Conservation (phyloP, 2,113 vertebrate species). For the Aythya baeri region DNA sequence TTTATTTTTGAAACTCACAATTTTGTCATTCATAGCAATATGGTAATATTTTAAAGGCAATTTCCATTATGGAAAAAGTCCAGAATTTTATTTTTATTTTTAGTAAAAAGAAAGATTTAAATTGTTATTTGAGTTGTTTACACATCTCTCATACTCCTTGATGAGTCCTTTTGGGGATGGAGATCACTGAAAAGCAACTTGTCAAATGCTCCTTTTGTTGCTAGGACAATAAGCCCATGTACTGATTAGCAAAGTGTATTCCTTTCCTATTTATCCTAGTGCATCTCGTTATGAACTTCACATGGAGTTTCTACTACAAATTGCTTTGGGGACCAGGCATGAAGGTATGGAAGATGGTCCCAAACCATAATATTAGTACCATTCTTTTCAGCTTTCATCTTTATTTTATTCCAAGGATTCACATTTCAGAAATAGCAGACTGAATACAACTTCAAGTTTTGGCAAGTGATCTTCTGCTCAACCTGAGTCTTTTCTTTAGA, state of each 20-base stretch:
- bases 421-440: background rate
- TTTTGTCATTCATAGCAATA: background rate
- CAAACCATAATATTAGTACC: background rate
- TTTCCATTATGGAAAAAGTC: background rate
- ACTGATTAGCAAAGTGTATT: background rate
- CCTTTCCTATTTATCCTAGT: background rate
- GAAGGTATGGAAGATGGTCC: background rate
- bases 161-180: background rate
- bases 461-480: background rate
- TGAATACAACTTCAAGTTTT: background rate
- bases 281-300: background rate
- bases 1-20: constrained; percentile 36
- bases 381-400: background rate
- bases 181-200: background rate
- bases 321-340: background rate
- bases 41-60: constrained; percentile 19
- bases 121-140: background rate
- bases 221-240: background rate
- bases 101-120: background rate
- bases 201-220: background rate
- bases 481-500: background rate
- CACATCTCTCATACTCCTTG: background rate
- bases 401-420: background rate
- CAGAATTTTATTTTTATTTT: background rate
- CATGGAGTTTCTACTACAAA: background rate